These are phyloP conservation scores for Clamator glandarius DNA, from an alignment of 2,797 vertebrate genomes.

Conservation along the genomic window DNA sequence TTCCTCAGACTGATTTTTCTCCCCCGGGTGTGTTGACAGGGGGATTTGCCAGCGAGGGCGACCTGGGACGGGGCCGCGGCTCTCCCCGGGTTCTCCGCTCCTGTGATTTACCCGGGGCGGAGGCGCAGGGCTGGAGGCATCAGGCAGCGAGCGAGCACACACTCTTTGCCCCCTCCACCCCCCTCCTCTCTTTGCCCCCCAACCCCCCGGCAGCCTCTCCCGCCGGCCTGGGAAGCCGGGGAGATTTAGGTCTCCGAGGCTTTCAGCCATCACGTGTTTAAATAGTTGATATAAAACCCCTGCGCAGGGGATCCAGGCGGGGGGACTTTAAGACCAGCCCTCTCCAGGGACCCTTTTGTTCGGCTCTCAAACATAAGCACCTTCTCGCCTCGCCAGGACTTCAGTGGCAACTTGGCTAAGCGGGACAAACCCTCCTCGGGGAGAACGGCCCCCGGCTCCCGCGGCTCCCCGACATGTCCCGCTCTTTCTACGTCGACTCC, in stretches of 20 bases:
- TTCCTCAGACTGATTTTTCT: not conserved
- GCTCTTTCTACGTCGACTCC: constrained; percentile 99
- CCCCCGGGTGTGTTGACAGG: not conserved
- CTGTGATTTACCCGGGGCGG: constrained; percentile 50
- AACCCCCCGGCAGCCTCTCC: constrained; percentile 63
- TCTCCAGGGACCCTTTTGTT: constrained; percentile 98
- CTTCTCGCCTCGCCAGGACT: constrained; percentile 75
- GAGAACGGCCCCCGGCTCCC: constrained; percentile 55
- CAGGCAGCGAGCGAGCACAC: constrained; percentile 68
- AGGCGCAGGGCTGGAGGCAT: constrained; percentile 35
- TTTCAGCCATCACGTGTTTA: constrained; percentile 88
- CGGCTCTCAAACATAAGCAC: constrained; percentile 93
- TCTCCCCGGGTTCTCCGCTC: not conserved
- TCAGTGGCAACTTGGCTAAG: constrained; percentile 37
- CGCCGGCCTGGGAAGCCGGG: constrained; percentile 72
- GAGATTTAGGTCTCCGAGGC: constrained; percentile 83
- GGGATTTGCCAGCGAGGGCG: not conserved
- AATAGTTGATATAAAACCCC: constrained; percentile 88
- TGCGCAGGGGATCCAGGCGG: constrained; percentile 89
- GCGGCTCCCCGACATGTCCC: constrained; percentile 84
- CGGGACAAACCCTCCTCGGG: not conserved
- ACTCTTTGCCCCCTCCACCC: constrained; percentile 64
- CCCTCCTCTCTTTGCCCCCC: not conserved
- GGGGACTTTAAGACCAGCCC: constrained; percentile 94
- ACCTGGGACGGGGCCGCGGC: not conserved